Conservation (phyloP, 2,888 invertebrate species). For the Latrodectus hesperus region DNA sequence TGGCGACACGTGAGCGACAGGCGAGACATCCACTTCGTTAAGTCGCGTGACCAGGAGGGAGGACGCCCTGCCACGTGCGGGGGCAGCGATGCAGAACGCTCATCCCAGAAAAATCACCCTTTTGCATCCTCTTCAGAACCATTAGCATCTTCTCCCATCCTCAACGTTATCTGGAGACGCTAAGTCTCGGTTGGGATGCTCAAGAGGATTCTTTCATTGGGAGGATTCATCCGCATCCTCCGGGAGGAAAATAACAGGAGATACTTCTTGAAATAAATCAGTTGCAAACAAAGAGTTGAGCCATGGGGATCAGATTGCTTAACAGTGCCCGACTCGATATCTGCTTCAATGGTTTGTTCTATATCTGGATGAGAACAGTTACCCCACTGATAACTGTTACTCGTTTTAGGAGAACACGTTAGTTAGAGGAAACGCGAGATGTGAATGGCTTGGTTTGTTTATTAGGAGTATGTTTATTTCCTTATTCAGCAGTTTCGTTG, state of each 20-base stretch:
- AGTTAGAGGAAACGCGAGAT: background rate
- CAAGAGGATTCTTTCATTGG: background rate
- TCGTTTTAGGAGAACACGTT: background rate
- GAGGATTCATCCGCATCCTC: background rate
- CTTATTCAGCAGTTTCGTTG: too few relatives aligned
- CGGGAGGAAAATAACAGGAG: background rate
- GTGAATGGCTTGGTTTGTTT: background rate
- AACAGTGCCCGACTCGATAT: background rate
- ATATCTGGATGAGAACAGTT: background rate
- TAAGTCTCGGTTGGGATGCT: background rate
- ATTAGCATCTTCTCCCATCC: background rate
- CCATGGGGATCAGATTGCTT: background rate
- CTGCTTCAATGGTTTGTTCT: background rate
- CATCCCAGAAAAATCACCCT: background rate
- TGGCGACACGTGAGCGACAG: background rate
- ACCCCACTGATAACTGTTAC: background rate
- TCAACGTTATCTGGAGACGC: background rate
- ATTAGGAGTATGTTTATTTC: background rate
- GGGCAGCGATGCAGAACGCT: conserved; percentile 6
- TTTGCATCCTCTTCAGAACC: background rate
- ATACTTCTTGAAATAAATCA: background rate
- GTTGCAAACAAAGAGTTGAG: conserved; percentile 5
- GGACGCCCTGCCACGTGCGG: conserved; percentile 44
- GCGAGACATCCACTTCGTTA: background rate
- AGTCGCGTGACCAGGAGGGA: conserved; percentile 42